A percentile compares a stretch with the other conserved stretches of the same genome.
phyloP scores from a whole-genome alignment of 2,797 vertebrate genomes.

The Telmatherina bonti region DNA sequence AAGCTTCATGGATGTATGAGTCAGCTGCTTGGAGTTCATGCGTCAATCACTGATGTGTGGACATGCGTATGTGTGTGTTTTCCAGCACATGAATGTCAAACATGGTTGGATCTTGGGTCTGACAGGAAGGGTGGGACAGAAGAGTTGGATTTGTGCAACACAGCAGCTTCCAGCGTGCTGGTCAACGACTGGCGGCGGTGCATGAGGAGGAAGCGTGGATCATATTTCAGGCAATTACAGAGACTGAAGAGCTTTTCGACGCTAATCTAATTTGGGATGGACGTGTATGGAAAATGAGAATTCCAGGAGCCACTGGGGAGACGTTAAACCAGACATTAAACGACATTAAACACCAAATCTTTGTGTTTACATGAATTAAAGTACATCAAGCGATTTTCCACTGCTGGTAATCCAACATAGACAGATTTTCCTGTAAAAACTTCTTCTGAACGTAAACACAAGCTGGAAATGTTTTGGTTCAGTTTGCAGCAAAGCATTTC shows the following conservation, averaged over 20 bases:
- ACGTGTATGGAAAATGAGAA: slow-evolving; percentile 32
- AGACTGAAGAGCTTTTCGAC: slow-evolving; percentile 14
- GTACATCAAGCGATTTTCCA: slow-evolving; percentile 3
- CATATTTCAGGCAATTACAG: slow-evolving; percentile 22
- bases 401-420: slow-evolving; percentile 2
- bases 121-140: slow-evolving; percentile 24
- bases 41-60: slow-evolving; percentile 24
- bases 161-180: slow-evolving; percentile 33
- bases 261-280: slow-evolving; percentile 36
- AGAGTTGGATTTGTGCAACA: slow-evolving; percentile 37
- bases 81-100: slow-evolving; percentile 14
- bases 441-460: slow-evolving; percentile 8
- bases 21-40: slow-evolving; percentile 38
- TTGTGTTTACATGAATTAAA: slow-evolving; percentile 23
- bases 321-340: background rate
- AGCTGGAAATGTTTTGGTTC: background rate
- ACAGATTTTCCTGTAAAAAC: background rate
- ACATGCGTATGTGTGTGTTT: slow-evolving; percentile 16
- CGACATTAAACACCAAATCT: no score
- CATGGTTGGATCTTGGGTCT: background rate
- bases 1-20: no score
- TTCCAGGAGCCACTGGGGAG: slow-evolving; percentile 7
- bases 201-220: slow-evolving; percentile 7
- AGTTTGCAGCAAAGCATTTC: background rate
- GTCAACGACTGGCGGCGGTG: slow-evolving; percentile 12